These are phyloP conservation scores for Coregonus ussuriensis DNA, from an alignment of 2,797 vertebrate genomes.

Conservation along the genomic window DNA sequence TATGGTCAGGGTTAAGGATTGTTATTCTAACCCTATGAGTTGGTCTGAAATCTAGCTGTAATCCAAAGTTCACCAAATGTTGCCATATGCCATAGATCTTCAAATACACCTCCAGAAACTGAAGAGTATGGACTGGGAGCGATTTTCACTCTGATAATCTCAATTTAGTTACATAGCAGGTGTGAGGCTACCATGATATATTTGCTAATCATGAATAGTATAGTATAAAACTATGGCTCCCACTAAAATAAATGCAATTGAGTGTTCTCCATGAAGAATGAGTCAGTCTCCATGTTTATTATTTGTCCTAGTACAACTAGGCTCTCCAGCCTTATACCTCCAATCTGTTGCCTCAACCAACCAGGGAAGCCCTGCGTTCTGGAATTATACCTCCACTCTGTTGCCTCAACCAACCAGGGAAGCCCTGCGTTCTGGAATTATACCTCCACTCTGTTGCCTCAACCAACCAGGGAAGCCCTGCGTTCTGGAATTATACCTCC, in stretches of 20 bases:
- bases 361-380: too few relatives aligned
- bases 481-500: too few relatives aligned
- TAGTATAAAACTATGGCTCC: neutral
- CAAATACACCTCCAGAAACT: neutral
- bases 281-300: neutral
- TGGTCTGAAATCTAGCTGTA: slow-evolving; percentile 19
- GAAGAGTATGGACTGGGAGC: slow-evolving; percentile 8
- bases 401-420: slow-evolving; percentile 2
- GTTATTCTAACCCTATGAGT: slow-evolving; percentile 43
- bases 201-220: neutral
- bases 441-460: too few relatives aligned
- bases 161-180: slow-evolving; percentile 12
- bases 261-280: too few relatives aligned
- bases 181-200: neutral
- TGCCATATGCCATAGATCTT: slow-evolving; percentile 23
- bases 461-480: neutral
- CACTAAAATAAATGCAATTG: neutral
- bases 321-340: neutral
- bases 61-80: slow-evolving; percentile 31
- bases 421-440: too few relatives aligned
- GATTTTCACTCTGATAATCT: slow-evolving; percentile 19
- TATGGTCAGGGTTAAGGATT: slow-evolving; percentile 47
- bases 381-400: neutral
- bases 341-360: neutral
- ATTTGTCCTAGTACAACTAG: neutral